A percentile compares a stretch with the other conserved stretches of the same genome.
phyloP scores from a whole-genome alignment of 2,888 invertebrate genomes.

The Drosophila pseudotalamancana region DNA sequence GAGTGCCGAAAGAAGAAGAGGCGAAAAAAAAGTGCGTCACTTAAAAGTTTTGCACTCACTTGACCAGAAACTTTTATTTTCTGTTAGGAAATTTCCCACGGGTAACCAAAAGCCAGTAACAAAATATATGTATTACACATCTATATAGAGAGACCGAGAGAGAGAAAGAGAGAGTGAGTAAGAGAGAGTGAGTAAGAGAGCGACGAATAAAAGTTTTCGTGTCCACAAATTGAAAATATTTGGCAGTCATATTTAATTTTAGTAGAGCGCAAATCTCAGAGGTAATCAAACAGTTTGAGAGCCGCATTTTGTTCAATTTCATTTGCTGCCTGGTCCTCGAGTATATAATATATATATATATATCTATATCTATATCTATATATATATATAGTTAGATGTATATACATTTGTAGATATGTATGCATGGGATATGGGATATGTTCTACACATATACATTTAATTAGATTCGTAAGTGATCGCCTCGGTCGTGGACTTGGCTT shows the following conservation, averaged over 20 bases:
- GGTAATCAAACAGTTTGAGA: constrained; percentile 68
- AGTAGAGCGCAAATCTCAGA: constrained; percentile 60
- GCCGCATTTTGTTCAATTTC: constrained; percentile 39
- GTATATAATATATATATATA: background rate
- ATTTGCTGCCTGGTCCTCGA: constrained; percentile 21
- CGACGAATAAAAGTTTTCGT: constrained; percentile 54
- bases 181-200: background rate
- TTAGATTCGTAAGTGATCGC: constrained; percentile 61
- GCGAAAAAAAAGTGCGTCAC: constrained; percentile 70
- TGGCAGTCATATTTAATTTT: constrained; percentile 78
- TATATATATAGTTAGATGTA: background rate
- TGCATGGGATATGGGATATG: background rate
- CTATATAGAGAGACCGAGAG: background rate
- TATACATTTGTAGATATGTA: too few species aligned
- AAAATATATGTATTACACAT: constrained; percentile 30
- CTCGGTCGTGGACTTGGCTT: constrained; percentile 33
- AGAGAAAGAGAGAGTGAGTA: background rate
- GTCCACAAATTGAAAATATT: constrained; percentile 81
- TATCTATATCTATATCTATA: background rate
- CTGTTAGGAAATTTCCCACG: constrained; percentile 78
- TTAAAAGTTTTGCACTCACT: constrained; percentile 80
- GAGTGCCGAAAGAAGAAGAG: background rate
- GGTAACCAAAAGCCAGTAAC: constrained; percentile 52
- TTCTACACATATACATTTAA: constrained; percentile 43
- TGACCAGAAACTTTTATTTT: constrained; percentile 80